These are phyloP conservation scores for Ptilodon capucinus DNA, from an alignment of 2,888 invertebrate species.

Conservation along the genomic window DNA sequence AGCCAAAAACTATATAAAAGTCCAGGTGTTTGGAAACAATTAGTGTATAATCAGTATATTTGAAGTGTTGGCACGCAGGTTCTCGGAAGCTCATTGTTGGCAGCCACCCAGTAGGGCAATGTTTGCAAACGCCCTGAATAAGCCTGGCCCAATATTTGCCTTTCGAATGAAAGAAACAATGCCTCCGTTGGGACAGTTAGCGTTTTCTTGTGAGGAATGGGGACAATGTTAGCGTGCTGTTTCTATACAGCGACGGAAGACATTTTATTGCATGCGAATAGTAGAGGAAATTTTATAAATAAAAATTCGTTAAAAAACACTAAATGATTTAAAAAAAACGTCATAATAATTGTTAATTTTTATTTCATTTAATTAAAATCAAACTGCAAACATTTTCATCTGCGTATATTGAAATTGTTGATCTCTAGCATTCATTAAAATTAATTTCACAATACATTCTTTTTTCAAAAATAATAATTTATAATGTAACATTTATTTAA, in stretches of 20 bases:
- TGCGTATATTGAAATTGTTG: too few relatives aligned
- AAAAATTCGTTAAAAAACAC: too few relatives aligned
- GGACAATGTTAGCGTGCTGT: slow-evolving; percentile 53
- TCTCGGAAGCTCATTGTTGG: slow-evolving; percentile 71
- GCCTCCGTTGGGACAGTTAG: slow-evolving; percentile 72
- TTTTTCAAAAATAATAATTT: too few relatives aligned
- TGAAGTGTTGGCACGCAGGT: slow-evolving; percentile 78
- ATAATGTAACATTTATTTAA: too few relatives aligned
- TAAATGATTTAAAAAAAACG: too few relatives aligned
- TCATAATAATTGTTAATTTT: too few relatives aligned
- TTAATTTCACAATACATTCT: too few relatives aligned
- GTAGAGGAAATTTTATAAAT: too few relatives aligned
- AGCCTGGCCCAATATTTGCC: slow-evolving; percentile 76
- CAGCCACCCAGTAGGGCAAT: slow-evolving; percentile 73
- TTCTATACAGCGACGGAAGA: slow-evolving; percentile 20
- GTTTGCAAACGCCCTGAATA: slow-evolving; percentile 79
- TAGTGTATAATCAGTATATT: slow-evolving; percentile 77
- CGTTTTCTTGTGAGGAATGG: slow-evolving; percentile 62
- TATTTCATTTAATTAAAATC: too few relatives aligned
- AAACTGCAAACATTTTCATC: too few relatives aligned
- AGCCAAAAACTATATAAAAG: slow-evolving; percentile 71
- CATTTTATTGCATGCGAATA: background rate
- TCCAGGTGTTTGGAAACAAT: slow-evolving; percentile 75
- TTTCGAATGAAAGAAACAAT: slow-evolving; percentile 79
- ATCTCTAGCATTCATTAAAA: too few relatives aligned